phyloP scores from a whole-genome alignment of 1,140 invertebrate species.

The Phenacoccus solenopsis region DNA sequence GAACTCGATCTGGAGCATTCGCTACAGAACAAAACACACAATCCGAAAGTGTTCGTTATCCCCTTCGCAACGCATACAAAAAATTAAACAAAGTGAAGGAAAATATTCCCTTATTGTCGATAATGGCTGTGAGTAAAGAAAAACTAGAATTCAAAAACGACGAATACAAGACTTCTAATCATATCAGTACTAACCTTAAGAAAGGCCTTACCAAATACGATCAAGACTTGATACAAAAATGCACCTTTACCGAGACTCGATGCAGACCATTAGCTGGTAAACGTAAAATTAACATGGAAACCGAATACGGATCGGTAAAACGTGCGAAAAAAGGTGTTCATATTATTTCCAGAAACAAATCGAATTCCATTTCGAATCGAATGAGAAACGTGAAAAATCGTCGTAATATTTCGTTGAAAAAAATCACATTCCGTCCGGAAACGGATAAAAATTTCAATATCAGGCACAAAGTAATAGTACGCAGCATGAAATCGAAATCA shows the following conservation, averaged over 20 bases:
- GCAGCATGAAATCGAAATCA: background rate
- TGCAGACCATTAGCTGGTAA: background rate
- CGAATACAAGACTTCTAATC: background rate
- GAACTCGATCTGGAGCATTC: background rate
- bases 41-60: slow-evolving; percentile 7
- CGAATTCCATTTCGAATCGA: background rate
- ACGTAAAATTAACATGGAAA: background rate
- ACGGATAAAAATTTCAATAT: background rate
- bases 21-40: slow-evolving; percentile 4
- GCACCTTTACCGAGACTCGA: background rate
- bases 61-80: slow-evolving; percentile 10
- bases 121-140: background rate
- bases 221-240: background rate
- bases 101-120: background rate
- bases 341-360: background rate
- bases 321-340: background rate
- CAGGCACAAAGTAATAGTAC: background rate
- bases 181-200: background rate
- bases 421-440: background rate
- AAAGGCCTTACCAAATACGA: slow-evolving; percentile 7
- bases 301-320: background rate
- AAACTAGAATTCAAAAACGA: background rate
- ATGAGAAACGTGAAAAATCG: background rate
- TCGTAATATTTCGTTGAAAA: background rate
- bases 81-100: slow-evolving; percentile 4